These are phyloP conservation scores for Lagorchestes hirsutus DNA, from an alignment of 2,797 vertebrate genomes.

Conservation along the genomic window DNA sequence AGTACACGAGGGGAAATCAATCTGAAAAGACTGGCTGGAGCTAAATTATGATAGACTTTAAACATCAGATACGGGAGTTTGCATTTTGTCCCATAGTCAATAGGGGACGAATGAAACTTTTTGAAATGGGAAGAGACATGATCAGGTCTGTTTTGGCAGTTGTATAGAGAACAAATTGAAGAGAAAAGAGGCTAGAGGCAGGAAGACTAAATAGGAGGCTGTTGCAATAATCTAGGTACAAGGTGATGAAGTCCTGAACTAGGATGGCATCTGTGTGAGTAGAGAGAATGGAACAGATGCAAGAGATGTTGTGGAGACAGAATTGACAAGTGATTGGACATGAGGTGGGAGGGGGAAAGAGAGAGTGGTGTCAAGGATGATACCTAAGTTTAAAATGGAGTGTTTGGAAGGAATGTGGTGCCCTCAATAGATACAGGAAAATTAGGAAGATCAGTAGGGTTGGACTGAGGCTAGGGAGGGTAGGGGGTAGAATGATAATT, in stretches of 20 bases:
- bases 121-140: background rate
- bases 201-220: background rate
- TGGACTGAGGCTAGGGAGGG: background rate
- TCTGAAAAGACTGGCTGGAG: background rate
- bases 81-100: background rate
- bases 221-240: background rate
- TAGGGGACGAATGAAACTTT: background rate
- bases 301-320: background rate
- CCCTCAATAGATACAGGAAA: background rate
- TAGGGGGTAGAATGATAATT: background rate
- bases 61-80: background rate
- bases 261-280: background rate
- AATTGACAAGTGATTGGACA: background rate
- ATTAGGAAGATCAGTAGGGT: background rate
- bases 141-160: background rate
- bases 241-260: background rate
- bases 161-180: background rate
- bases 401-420: background rate
- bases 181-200: background rate
- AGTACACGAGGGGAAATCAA: background rate
- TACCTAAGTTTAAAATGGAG: background rate
- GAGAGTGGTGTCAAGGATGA: background rate
- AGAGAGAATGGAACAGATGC: background rate
- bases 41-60: background rate
- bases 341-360: background rate